phyloP scores from a whole-genome alignment of 2,797 vertebrate genomes.

The Malurus splendens region DNA sequence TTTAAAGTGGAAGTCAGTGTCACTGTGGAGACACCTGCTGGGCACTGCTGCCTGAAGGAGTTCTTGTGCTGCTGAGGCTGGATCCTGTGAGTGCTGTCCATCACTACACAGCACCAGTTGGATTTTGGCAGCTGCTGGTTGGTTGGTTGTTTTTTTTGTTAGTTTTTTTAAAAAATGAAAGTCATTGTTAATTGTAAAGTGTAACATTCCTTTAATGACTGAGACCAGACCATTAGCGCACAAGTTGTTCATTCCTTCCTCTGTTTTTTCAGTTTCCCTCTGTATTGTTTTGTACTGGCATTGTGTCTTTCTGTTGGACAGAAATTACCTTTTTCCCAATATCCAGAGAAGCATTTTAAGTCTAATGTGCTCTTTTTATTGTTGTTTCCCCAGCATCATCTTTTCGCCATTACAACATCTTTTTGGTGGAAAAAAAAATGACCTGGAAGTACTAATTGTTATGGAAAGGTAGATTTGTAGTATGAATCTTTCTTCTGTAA shows the following conservation, averaged over 20 bases:
- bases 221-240: accelerated
- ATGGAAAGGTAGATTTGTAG: background rate
- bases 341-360: background rate
- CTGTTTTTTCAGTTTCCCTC: background rate
- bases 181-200: background rate
- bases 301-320: background rate
- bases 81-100: accelerated
- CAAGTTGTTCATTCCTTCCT: background rate
- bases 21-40: background rate
- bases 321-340: background rate
- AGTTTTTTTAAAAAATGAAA: background rate
- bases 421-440: slow-evolving; percentile 13
- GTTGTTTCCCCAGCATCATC: slow-evolving; percentile 6
- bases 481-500: background rate
- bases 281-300: background rate
- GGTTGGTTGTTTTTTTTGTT: background rate
- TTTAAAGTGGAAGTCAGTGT: background rate
- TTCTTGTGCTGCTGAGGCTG: background rate
- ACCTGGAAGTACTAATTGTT: background rate
- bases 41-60: background rate
- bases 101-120: background rate
- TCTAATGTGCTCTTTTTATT: background rate
- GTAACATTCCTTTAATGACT: background rate
- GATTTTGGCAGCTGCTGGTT: background rate
- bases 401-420: background rate